Evolutionary conservation across 1,140 invertebrate species (phyloP), one percentile per base, ranked within the genome.

Genomic region (Drosophila arizonae): DNA sequence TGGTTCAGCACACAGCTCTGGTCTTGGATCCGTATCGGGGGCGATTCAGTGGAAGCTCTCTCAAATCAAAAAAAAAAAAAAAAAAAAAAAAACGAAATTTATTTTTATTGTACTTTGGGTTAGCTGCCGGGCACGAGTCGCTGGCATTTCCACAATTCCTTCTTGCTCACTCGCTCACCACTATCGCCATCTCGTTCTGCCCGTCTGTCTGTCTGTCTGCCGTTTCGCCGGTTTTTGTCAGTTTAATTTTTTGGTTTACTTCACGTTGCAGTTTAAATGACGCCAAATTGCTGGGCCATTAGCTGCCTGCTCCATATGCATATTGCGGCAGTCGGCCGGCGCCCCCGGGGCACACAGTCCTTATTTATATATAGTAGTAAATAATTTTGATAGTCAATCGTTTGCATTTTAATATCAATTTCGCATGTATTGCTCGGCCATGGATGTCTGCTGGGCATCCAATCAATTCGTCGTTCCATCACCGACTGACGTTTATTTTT

Each of bases 331-430:
- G 51, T 41, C 46, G 45, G 68, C 57, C 39, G 46, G 11, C 64
- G 75, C 65, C 62, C 56, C 51, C 56, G 46, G 54, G 63, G 33
- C 15, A 15, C n/a, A 50, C 51, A 26, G 54, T 73, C 41, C 52
- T 64, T 58, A 72, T 72, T 66, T 65, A 76, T 76, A 70, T 46
- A 65, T 75, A 58, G 61, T 73, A 69, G 66, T 77, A 86, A 85
- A 81, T 80, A 73, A 79, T 58, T 48, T 87, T 87, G 84, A 88
- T 88, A 52, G 73, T 61, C 84, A 81, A 88, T 80, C 79, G 79
- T 77, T 88, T 87, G 84, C 76, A 88, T 87, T 84, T 79, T 81
- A 87, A 87, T 87, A 88, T 87, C 79, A 88, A 87, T 87, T 87
- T 77, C 39, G 60, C 58, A 60, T 51, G 63, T 9, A 41, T 30